Percentiles rank a stretch among this genome's conserved stretches.
Conservation (phyloP, 2,888 invertebrate species). For the Ecdyonurus torrentis region DNA sequence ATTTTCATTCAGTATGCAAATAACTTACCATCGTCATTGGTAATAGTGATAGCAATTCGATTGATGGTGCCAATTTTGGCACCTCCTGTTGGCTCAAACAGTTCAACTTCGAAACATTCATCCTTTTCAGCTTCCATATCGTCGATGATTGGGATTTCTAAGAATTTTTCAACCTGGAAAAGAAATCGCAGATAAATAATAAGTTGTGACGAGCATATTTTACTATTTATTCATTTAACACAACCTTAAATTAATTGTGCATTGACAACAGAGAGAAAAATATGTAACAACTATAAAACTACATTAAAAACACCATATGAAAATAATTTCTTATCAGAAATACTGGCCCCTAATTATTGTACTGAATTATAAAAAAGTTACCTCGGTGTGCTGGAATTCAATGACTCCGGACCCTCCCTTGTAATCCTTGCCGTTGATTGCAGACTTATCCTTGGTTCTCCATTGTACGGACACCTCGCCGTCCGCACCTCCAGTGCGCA, state of each 20-base stretch:
- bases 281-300: not conserved
- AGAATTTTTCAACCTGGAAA: slow-evolving; percentile 28
- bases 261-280: not conserved
- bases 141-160: slow-evolving; percentile 36
- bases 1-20: too few species aligned
- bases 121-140: slow-evolving; percentile 39
- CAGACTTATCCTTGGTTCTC: slow-evolving; percentile 37
- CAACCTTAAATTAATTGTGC: not conserved
- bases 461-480: slow-evolving; percentile 32
- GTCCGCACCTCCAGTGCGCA: slow-evolving; percentile 33
- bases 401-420: slow-evolving; percentile 31
- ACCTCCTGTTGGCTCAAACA: slow-evolving; percentile 28
- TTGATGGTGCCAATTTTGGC: slow-evolving; percentile 29
- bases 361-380: slow-evolving; percentile 12
- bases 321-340: too few species aligned
- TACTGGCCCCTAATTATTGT: too few species aligned
- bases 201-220: not conserved
- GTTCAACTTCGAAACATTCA: slow-evolving; percentile 37
- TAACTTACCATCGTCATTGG: slow-evolving; percentile 32
- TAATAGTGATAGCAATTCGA: slow-evolving; percentile 31
- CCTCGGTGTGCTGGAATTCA: slow-evolving; percentile 28
- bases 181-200: not conserved
- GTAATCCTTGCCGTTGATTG: slow-evolving; percentile 34
- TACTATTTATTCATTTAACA: not conserved
- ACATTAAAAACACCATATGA: not conserved